Conservation (phyloP, 2,113 vertebrate genomes). For the Microcebus griseorufus region DNA sequence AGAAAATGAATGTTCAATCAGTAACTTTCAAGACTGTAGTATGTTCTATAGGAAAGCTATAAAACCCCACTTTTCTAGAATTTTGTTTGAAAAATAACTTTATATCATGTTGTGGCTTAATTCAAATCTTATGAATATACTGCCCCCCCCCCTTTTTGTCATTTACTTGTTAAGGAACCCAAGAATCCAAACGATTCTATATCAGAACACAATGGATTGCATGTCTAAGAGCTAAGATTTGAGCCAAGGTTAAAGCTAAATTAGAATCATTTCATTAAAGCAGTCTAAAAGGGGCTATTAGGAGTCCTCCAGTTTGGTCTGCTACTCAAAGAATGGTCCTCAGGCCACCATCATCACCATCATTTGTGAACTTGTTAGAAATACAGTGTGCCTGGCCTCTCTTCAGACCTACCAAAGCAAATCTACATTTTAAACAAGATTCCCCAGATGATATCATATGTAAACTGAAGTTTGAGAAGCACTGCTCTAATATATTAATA, state of each 20-base stretch:
- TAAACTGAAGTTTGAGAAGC: neutral
- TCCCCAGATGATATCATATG: neutral
- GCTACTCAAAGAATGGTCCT: neutral
- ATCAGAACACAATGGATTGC: neutral
- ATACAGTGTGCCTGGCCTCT: neutral
- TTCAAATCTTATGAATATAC: neutral
- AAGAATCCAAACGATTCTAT: neutral
- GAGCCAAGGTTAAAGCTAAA: neutral
- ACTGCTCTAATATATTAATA: neutral
- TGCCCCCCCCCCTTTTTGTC: neutral
- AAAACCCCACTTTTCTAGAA: neutral
- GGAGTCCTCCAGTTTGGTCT: neutral
- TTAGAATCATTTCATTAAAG: neutral
- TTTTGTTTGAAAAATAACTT: neutral
- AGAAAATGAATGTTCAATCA: neutral
- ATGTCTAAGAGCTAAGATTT: neutral
- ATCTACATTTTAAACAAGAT: constrained; percentile 32
- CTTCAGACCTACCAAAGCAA: neutral
- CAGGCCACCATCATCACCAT: neutral
- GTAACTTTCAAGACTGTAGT: neutral
- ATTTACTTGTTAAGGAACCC: neutral
- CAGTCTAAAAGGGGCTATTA: neutral
- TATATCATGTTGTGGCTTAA: neutral
- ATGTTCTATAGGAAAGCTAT: neutral
- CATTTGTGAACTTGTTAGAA: neutral